Conservation (phyloP, 2,797 vertebrate genomes). For the Sebastes goodei region DNA sequence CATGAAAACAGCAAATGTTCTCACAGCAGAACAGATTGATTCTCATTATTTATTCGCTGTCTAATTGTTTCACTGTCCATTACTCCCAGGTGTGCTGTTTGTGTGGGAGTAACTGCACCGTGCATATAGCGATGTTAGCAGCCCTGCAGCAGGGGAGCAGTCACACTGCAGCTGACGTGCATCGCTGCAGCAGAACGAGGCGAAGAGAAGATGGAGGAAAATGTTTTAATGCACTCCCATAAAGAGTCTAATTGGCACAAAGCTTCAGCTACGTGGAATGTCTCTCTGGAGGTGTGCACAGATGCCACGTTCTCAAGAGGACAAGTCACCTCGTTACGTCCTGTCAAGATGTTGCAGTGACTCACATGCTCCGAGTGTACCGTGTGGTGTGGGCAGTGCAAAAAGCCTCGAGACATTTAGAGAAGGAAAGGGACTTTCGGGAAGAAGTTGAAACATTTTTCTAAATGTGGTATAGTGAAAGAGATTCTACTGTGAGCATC, state of each 20-base stretch:
- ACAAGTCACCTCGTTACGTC: slow-evolving; percentile 15
- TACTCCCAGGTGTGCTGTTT: slow-evolving; percentile 42
- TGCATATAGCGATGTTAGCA: slow-evolving; percentile 3
- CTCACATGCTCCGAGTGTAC: background rate
- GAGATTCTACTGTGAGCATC: background rate
- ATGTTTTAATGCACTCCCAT: slow-evolving; percentile 9
- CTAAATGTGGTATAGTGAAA: background rate
- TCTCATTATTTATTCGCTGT: slow-evolving; percentile 48
- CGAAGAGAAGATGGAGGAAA: slow-evolving; percentile 8
- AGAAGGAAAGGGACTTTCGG: background rate
- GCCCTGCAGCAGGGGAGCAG: slow-evolving; percentile 47
- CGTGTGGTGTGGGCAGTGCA: background rate
- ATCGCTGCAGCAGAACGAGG: slow-evolving; percentile 32
- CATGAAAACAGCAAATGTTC: slow-evolving; percentile 30
- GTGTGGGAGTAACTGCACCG: slow-evolving; percentile 36
- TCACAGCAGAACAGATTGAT: slow-evolving; percentile 38
- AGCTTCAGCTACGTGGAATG: background rate
- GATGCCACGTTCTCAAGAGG: slow-evolving; percentile 15
- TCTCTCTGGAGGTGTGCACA: slow-evolving; percentile 16
- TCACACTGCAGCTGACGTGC: slow-evolving; percentile 31
- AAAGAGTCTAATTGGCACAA: slow-evolving; percentile 22
- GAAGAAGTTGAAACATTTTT: background rate
- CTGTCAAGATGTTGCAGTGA: slow-evolving; percentile 21
- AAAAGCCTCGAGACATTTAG: background rate
- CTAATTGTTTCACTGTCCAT: slow-evolving; percentile 55